Evolutionary conservation across 2,888 invertebrate genomes (phyloP).

Genomic region (Hydropsyche betteni): DNA sequence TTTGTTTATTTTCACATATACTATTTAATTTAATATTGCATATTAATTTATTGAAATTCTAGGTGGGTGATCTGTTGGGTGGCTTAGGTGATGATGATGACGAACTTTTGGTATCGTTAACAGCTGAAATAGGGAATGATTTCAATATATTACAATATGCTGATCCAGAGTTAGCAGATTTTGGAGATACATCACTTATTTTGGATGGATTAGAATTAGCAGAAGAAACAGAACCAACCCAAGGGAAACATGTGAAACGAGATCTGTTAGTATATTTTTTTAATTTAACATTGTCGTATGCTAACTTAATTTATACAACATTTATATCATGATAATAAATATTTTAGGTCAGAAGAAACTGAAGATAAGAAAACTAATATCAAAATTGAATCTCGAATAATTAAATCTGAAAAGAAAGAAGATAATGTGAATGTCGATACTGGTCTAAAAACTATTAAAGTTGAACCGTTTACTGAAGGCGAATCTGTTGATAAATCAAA

Average conservation of each 20-base stretch:
- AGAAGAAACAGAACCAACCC: conserved; percentile 69
- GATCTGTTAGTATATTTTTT: conserved; percentile 53
- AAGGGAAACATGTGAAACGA: conserved; percentile 70
- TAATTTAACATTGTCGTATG: neutral
- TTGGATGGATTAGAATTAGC: conserved; percentile 86
- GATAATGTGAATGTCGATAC: conserved; percentile 42
- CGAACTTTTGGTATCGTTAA: conserved; percentile 75
- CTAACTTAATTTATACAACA: neutral
- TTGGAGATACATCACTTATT: conserved; percentile 85
- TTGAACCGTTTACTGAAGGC: conserved; percentile 42
- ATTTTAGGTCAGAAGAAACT: conserved; percentile 44
- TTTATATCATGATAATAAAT: neutral
- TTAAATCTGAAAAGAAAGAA: conserved; percentile 51
- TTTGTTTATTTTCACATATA: no score
- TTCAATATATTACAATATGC: conserved; percentile 96
- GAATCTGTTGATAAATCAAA: conserved; percentile 38
- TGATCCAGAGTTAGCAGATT: conserved; percentile 88
- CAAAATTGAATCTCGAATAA: conserved; percentile 46
- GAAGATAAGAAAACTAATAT: conserved; percentile 39
- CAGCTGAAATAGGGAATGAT: conserved; percentile 91
- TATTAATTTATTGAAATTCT: no score
- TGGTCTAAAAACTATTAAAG: conserved; percentile 42
- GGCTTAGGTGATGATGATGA: conserved; percentile 89
- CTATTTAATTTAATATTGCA: no score
- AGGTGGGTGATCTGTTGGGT: conserved; percentile 81